phyloP scores from a whole-genome alignment of 1,140 invertebrate species.

The Neotoxoptera formosana region DNA sequence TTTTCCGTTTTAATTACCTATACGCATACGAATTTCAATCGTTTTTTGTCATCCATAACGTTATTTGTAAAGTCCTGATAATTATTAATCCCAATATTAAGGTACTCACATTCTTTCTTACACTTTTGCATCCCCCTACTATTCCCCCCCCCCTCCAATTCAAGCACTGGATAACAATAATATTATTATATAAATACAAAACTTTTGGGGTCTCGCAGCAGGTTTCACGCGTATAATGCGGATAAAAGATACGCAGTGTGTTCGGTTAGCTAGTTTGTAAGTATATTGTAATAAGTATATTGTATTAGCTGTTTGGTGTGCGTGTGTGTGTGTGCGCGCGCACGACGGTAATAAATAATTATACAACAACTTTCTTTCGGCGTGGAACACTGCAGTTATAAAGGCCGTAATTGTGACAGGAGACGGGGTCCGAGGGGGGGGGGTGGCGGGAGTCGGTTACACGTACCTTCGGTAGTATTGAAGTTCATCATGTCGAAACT shows the following conservation, averaged over 20 bases:
- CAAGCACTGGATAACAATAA: not conserved
- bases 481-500: slow-evolving; percentile 46
- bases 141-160: too few relatives aligned
- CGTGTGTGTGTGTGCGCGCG: too few relatives aligned
- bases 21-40: too few relatives aligned
- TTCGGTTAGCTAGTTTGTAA: not conserved
- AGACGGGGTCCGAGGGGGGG: not conserved
- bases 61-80: too few relatives aligned
- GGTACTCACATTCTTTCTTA: too few relatives aligned
- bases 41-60: too few relatives aligned
- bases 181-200: not conserved
- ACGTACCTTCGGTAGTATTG: slow-evolving; percentile 49
- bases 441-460: not conserved
- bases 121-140: too few relatives aligned
- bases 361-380: not conserved
- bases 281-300: too few relatives aligned
- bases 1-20: too few relatives aligned
- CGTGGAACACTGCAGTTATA: not conserved
- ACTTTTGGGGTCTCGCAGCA: not conserved
- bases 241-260: not conserved
- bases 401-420: not conserved
- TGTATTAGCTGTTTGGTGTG: not conserved
- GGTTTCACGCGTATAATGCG: not conserved
- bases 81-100: too few relatives aligned
- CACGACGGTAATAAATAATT: not conserved